Evolutionary conservation across 2,113 vertebrate species (phyloP).

Genomic region (Neotoma lepida): DNA sequence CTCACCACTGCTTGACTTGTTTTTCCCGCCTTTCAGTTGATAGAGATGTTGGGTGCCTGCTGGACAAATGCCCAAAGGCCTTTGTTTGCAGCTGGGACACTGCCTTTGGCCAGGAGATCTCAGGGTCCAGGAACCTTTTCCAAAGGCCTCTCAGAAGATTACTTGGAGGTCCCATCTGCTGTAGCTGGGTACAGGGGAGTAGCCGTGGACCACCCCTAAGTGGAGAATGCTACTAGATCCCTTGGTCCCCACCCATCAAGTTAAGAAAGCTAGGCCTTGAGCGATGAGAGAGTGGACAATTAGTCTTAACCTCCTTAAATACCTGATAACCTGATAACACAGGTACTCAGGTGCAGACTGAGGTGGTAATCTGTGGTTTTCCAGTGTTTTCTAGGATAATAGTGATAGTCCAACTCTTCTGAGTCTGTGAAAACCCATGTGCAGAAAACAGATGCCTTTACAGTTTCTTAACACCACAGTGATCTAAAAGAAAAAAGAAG

Average conservation of each 20-base stretch:
- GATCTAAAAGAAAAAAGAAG: not conserved
- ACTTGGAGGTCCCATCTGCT: slow-evolving; percentile 18
- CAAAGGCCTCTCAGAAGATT: slow-evolving; percentile 3
- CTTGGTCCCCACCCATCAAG: not conserved
- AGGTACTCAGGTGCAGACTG: slow-evolving; percentile 59
- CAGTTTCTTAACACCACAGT: slow-evolving; percentile 4
- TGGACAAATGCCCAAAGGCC: not conserved
- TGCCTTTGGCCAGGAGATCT: slow-evolving; percentile 14
- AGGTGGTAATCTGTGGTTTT: slow-evolving; percentile 58
- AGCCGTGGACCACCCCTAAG: not conserved
- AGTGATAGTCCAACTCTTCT: slow-evolving; percentile 25
- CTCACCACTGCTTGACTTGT: not conserved
- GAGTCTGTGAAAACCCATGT: slow-evolving; percentile 21
- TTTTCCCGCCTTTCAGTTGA: not conserved
- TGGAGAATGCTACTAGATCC: not conserved
- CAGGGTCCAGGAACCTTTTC: not conserved
- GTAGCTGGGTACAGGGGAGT: not conserved
- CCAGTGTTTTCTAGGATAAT: slow-evolving; percentile 40
- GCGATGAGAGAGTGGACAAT: slow-evolving; percentile 55
- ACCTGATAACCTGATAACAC: slow-evolving; percentile 68
- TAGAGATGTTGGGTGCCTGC: not conserved
- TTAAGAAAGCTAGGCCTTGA: slow-evolving; percentile 46
- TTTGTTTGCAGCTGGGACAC: not conserved
- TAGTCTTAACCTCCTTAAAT: slow-evolving; percentile 68
- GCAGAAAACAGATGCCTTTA: slow-evolving; percentile 51